Evolutionary conservation across 2,888 invertebrate genomes (phyloP).

Genomic region (Campoplex nolae): DNA sequence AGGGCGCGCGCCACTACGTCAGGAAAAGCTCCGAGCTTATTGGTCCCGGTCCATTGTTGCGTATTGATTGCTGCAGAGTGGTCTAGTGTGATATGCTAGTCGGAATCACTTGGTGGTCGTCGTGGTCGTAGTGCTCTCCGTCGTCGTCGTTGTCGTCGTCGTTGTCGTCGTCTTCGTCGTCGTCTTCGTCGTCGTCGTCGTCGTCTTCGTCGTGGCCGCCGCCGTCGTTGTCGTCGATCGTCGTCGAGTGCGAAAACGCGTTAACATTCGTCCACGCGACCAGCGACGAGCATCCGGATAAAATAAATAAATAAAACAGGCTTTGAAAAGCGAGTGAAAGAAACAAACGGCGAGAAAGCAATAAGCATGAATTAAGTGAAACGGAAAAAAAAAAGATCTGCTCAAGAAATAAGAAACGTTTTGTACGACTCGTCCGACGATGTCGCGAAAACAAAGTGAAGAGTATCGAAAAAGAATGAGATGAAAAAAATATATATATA

Average conservation of each 20-base stretch:
- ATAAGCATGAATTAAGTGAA: conserved; percentile 26
- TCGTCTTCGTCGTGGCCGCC: not conserved
- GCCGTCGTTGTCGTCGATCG: conserved; percentile 19
- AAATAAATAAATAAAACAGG: conserved; percentile 68
- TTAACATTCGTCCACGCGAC: conserved; percentile 44
- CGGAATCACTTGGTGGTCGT: conserved; percentile 80
- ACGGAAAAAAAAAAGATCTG: conserved; percentile 12
- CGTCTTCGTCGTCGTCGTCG: conserved; percentile 5
- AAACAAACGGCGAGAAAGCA: conserved; percentile 33
- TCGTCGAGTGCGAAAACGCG: conserved; percentile 26
- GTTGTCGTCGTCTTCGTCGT: conserved; percentile 9
- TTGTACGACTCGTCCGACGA: not conserved
- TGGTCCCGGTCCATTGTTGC: conserved; percentile 84
- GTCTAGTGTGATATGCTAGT: conserved; percentile 79
- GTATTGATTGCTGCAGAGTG: conserved; percentile 84
- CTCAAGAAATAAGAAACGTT: conserved; percentile 5
- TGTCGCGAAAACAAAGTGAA: conserved; percentile 10
- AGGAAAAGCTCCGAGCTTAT: conserved; percentile 84
- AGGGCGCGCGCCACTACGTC: conserved; percentile 80
- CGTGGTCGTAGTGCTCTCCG: conserved; percentile 75
- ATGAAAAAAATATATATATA: not conserved
- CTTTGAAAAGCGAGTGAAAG: conserved; percentile 44
- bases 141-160: conserved; percentile 75
- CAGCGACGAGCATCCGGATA: conserved; percentile 30
- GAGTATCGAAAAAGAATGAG: not conserved